Evolutionary conservation across 2,888 invertebrate genomes (phyloP).

Genomic region (Eupithecia abbreviata): DNA sequence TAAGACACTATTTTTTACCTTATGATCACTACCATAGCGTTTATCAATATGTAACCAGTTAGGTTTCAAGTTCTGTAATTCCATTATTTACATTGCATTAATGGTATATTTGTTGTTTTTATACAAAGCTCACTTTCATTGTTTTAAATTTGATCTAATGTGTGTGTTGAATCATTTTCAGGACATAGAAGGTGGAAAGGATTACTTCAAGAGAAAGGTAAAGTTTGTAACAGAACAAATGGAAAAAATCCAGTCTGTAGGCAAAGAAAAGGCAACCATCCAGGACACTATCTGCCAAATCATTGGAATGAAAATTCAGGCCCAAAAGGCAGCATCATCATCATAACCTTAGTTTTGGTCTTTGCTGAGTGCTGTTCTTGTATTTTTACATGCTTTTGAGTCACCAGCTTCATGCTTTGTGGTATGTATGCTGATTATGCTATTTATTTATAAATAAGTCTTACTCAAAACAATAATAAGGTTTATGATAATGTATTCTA

Average conservation of each 20-base stretch:
- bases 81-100: neutral
- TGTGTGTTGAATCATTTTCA: constrained; percentile 58
- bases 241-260: constrained; percentile 93
- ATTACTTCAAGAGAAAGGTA: constrained; percentile 96
- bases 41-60: neutral
- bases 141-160: neutral
- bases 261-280: constrained; percentile 92
- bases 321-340: constrained; percentile 53
- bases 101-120: neutral
- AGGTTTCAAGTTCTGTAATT: neutral
- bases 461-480: neutral
- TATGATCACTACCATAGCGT: neutral
- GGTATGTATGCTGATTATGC: constrained; percentile 1
- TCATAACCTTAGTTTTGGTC: constrained; percentile 35
- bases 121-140: neutral
- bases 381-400: constrained; percentile 10
- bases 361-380: constrained; percentile 10
- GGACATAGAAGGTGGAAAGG: constrained; percentile 91
- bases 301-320: constrained; percentile 85
- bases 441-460: constrained; percentile 3
- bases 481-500: neutral
- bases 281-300: constrained; percentile 83
- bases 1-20: constrained; percentile 59
- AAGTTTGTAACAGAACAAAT: constrained; percentile 96
- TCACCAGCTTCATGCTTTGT: neutral